A percentile compares a stretch with the other conserved stretches of the same genome.
Evolutionary conservation across 2,888 invertebrate species (phyloP).

Genomic region (Nemotelus pantherinus): DNA sequence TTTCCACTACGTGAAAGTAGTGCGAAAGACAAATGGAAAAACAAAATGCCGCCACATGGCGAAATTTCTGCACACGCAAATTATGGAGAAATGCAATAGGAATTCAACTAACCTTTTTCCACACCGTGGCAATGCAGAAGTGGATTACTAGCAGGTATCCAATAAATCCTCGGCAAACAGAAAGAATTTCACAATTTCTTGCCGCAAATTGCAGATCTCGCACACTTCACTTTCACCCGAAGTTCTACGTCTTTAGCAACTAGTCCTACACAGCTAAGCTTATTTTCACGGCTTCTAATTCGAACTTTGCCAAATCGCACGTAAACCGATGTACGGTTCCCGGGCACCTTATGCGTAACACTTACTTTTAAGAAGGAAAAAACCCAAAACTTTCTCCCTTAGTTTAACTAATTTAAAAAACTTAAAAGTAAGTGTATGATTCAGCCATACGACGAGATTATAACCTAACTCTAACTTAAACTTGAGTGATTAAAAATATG

Average conservation of each 20-base stretch:
- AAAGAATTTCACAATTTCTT: not conserved
- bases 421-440: conserved; percentile 66
- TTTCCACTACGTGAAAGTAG: too few species aligned
- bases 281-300: conserved; percentile 3
- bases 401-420: conserved; percentile 64
- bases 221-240: not conserved
- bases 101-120: conserved; percentile 17
- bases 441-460: conserved; percentile 61
- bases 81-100: not conserved
- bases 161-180: too few species aligned
- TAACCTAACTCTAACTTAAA: conserved; percentile 65
- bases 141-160: too few species aligned
- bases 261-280: conserved; percentile 8
- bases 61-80: conserved; percentile 5
- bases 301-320: not conserved
- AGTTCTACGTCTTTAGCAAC: not conserved
- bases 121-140: not conserved
- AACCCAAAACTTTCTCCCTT: conserved; percentile 63
- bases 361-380: conserved; percentile 43
- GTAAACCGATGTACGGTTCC: conserved; percentile 1
- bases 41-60: conserved; percentile 7
- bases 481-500: conserved; percentile 53
- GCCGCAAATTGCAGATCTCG: not conserved
- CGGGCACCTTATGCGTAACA: not conserved
- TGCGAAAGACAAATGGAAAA: not conserved